A percentile compares a stretch with the other conserved stretches of the same genome.
phyloP scores from a whole-genome alignment of 2,888 invertebrate species.

The Hetaerina titia region DNA sequence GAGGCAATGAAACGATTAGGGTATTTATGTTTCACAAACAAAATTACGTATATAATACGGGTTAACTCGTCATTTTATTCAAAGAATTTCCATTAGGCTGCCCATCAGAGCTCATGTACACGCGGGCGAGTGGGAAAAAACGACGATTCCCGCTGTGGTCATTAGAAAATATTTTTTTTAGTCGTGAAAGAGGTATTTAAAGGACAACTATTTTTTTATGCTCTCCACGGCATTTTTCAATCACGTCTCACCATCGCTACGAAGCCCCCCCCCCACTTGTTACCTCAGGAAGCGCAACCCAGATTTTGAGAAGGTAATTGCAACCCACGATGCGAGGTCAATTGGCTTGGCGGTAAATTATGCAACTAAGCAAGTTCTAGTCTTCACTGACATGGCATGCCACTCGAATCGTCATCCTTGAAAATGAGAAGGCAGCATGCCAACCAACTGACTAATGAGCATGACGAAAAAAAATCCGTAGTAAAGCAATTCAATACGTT shows the following conservation, averaged over 20 bases:
- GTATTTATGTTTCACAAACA: not conserved
- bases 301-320: slow-evolving; percentile 39
- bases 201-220: not conserved
- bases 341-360: slow-evolving; percentile 17
- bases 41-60: not conserved
- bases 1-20: not conserved
- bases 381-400: slow-evolving; percentile 22
- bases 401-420: not conserved
- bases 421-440: not conserved
- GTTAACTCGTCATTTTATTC: not conserved
- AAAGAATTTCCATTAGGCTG: not conserved
- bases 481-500: no score
- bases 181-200: not conserved
- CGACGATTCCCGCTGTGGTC: not conserved
- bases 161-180: not conserved
- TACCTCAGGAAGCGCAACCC: slow-evolving; percentile 28
- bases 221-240: slow-evolving; percentile 16
- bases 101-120: not conserved
- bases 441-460: no score
- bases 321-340: slow-evolving; percentile 32
- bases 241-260: not conserved
- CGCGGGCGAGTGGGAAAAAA: not conserved
- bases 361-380: not conserved
- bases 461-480: no score
- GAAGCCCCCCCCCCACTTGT: not conserved